These are phyloP conservation scores for Lacanobia oleracea DNA, from an alignment of 2,888 invertebrate species.

Conservation along the genomic window DNA sequence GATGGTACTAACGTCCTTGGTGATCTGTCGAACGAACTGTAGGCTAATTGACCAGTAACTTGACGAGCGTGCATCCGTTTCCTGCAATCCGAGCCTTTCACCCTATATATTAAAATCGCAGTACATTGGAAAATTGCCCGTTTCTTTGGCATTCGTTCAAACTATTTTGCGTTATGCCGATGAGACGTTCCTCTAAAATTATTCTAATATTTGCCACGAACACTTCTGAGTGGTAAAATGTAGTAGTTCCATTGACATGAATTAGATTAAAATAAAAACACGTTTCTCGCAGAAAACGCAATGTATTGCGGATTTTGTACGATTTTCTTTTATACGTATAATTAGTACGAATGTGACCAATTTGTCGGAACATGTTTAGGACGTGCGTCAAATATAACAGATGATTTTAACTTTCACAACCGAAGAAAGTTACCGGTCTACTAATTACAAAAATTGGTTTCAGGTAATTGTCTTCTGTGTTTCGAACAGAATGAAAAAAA, in stretches of 20 bases:
- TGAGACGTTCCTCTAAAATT: constrained; percentile 78
- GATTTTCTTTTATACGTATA: background rate
- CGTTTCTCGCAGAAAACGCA: constrained; percentile 21
- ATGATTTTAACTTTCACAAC: background rate
- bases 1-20: background rate
- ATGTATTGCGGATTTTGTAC: constrained; percentile 31
- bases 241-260: constrained; percentile 46
- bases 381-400: background rate
- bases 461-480: background rate
- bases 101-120: constrained; percentile 70
- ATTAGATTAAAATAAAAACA: constrained; percentile 4
- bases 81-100: constrained; percentile 68
- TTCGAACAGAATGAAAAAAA: no score
- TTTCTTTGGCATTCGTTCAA: constrained; percentile 84
- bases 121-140: constrained; percentile 78
- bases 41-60: constrained; percentile 35
- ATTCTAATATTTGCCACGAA: constrained; percentile 75
- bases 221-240: constrained; percentile 49
- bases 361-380: constrained; percentile 30
- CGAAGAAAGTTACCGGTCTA: no score
- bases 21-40: constrained; percentile 12
- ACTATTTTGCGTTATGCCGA: constrained; percentile 81
- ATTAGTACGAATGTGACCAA: constrained; percentile 6
- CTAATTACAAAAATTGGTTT: background rate
- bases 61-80: constrained; percentile 53